Percentiles rank a stretch among this genome's conserved stretches.
Conservation (phyloP, 2,888 invertebrate species). For the Operophtera brumata region DNA sequence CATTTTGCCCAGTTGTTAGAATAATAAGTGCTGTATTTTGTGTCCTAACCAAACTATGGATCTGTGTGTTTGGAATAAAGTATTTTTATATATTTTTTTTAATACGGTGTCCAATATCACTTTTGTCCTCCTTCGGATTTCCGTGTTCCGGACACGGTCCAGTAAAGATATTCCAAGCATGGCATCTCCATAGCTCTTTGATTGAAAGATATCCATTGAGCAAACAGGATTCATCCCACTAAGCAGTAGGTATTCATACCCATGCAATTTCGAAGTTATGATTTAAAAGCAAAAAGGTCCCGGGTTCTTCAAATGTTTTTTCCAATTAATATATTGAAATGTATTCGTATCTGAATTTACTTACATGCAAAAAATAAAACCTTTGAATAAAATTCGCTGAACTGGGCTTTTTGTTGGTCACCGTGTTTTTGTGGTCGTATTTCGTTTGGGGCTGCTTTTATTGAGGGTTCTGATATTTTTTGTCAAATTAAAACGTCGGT, state of each 20-base stretch:
- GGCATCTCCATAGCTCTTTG: no score
- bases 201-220: no score
- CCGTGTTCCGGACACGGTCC: no score
- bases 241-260: background rate
- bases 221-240: no score
- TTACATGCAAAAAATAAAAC: constrained; percentile 23
- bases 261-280: constrained; percentile 12
- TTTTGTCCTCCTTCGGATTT: no score
- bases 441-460: constrained; percentile 7
- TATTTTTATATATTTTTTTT: no score
- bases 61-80: no score
- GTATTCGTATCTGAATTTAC: constrained; percentile 28
- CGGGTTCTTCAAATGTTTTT: constrained; percentile 18
- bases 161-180: no score
- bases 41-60: no score
- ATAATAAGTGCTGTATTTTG: no score
- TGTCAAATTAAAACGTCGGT: background rate
- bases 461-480: background rate
- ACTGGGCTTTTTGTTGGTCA: constrained; percentile 8
- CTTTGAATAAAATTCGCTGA: constrained; percentile 16
- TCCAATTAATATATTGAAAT: constrained; percentile 33
- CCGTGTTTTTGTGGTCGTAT: constrained; percentile 11
- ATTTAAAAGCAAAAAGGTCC: constrained; percentile 23
- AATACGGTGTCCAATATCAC: no score
- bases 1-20: no score